Base-by-base conservation (phyloP, 2,113 vertebrate genomes). In the Ctenodactylus gundi region DNA sequence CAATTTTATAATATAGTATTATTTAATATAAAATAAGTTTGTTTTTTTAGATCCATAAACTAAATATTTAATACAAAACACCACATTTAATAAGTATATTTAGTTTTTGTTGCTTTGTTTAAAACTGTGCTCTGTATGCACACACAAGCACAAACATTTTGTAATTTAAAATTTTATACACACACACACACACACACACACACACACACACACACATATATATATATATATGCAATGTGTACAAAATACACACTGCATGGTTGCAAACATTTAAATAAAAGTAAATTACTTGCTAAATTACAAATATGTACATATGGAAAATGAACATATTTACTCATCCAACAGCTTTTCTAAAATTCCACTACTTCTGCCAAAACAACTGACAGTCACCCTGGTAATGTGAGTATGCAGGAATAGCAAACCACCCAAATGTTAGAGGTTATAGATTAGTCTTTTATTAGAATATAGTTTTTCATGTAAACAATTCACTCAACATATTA, bases 301-400 rank as follows among this genome's bases (percentile, higher is more conserved):
- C 31, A 92, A 83, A 83, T 73, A 83, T 39, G 64, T 78, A 62
- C 85, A 80, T 68, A 70, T 39, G 41, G 57, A 29, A 93, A 88
- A 67, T 77, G 29, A 68, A 86, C 75, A 91, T 62, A 82, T 95
- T 96, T 93, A 76, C 3, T 2, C 78, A 91, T 60, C 27, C 11
- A 94, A 96, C 27, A 39, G 36, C 83, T 96, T 96, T 29, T 55
- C n/a, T 94, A 97, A 96, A 95, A 95, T 94, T 75, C 58, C 81
- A 95, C 87, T 68, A 94, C 92, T 80, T 94, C 82, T 65, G 76
- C 73, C 92, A 96, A 95, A 96, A 95, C 53, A 96, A 34, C 62
- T 84, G 58, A 76, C 31, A 92, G 27, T 96, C 94, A 92, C 65
- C 85, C 25, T 34, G 72, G 88, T 36, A 34, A 96, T 76, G 55